Conservation (phyloP, 2,888 invertebrate genomes). For the Volucella inanis region DNA sequence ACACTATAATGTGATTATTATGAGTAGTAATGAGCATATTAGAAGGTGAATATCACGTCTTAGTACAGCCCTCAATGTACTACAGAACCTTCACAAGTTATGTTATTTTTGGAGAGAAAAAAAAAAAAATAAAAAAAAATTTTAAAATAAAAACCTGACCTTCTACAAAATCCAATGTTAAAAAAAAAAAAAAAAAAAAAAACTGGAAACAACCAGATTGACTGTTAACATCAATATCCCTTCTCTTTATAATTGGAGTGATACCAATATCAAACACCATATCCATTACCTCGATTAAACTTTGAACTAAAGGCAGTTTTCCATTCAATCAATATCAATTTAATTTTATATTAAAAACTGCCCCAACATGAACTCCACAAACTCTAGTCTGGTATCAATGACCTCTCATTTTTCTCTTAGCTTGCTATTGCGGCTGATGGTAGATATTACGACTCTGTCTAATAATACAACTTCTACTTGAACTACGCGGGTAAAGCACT, state of each 20-base stretch:
- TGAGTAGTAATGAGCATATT: not conserved
- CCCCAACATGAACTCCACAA: conserved; percentile 12
- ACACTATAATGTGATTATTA: not conserved
- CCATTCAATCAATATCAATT: not conserved
- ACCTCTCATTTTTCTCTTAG: conserved; percentile 53
- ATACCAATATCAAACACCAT: not conserved
- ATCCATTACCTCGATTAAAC: conserved; percentile 13
- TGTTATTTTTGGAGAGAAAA: not conserved
- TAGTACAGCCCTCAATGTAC: not conserved
- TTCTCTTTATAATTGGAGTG: conserved; percentile 11
- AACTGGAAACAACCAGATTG: not conserved
- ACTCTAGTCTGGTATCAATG: conserved; percentile 40
- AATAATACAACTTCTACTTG: not conserved
- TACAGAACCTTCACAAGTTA: conserved; percentile 36
- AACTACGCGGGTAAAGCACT: conserved; percentile 19
- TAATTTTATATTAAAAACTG: conserved; percentile 5
- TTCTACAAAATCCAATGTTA: not conserved
- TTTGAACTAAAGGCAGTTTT: not conserved
- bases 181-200: not conserved
- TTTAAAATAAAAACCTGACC: conserved; percentile 7
- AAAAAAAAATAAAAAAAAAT: conserved; percentile 1
- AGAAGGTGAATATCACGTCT: conserved; percentile 9
- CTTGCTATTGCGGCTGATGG: not conserved
- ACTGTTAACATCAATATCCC: conserved; percentile 6
- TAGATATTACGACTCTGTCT: not conserved